phyloP scores from a whole-genome alignment of 1,140 invertebrate species.

The Kradibia gibbosae region DNA sequence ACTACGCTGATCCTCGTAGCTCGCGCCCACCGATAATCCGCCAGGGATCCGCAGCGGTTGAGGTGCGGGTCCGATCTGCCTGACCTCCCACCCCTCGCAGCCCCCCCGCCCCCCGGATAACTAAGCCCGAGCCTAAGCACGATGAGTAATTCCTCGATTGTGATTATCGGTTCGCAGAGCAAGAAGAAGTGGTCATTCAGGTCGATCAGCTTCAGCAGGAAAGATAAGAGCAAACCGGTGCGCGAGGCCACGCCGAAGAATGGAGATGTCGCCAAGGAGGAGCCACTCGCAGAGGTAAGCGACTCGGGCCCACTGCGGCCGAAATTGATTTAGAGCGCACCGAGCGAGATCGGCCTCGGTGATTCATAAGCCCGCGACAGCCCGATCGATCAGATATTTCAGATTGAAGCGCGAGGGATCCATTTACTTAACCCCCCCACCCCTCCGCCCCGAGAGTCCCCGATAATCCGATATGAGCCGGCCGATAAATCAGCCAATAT shows the following conservation, averaged over 20 bases:
- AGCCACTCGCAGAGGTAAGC: slow-evolving; percentile 71
- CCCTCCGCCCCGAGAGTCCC: neutral
- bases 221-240: slow-evolving; percentile 86
- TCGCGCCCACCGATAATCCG: neutral
- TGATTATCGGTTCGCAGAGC: slow-evolving; percentile 67
- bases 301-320: neutral
- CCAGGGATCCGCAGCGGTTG: neutral
- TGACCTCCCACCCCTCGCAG: neutral
- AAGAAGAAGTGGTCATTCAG: slow-evolving; percentile 92
- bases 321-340: slow-evolving; percentile 9
- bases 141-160: slow-evolving; percentile 33
- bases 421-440: slow-evolving; percentile 2
- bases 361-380: neutral
- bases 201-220: slow-evolving; percentile 87
- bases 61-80: neutral
- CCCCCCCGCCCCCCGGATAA: neutral
- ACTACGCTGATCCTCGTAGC: neutral
- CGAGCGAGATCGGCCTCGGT: neutral
- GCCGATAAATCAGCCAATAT: slow-evolving; percentile 10
- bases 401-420: neutral
- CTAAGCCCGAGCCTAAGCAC: neutral
- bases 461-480: slow-evolving; percentile 16
- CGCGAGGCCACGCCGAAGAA: slow-evolving; percentile 69
- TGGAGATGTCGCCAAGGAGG: slow-evolving; percentile 71
- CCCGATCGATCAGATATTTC: slow-evolving; percentile 6